Percentiles rank a stretch among this genome's conserved stretches.
Conservation (phyloP, 1,140 invertebrate genomes). For the Elymnias hypermnestra region DNA sequence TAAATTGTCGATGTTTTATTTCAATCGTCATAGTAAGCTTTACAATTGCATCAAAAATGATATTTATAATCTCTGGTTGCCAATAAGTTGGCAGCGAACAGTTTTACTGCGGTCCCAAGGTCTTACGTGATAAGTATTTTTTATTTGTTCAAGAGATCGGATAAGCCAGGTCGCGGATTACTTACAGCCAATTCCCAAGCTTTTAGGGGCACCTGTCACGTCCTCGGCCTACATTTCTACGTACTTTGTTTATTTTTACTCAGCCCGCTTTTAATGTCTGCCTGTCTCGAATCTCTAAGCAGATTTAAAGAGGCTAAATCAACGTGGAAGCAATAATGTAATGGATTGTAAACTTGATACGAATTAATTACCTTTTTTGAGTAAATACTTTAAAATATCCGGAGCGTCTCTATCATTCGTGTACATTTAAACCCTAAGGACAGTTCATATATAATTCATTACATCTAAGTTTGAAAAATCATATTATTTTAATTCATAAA, state of each 20-base stretch:
- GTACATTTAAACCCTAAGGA: too few species aligned
- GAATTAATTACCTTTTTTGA: background rate
- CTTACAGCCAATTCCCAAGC: conserved; percentile 29
- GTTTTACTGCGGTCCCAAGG: conserved; percentile 18
- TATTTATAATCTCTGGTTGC: too few species aligned
- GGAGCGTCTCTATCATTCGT: too few species aligned
- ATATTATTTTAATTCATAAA: too few species aligned
- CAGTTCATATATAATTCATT: too few species aligned
- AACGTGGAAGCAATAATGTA: background rate
- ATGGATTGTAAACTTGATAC: background rate
- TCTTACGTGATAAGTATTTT: conserved; percentile 47
- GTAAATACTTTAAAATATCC: too few species aligned
- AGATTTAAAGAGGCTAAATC: conserved; percentile 4
- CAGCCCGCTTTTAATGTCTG: conserved; percentile 17
- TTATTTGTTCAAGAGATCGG: conserved; percentile 38
- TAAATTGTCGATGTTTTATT: too few species aligned
- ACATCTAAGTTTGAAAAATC: too few species aligned
- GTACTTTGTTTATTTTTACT: conserved; percentile 26
- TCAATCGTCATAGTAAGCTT: too few species aligned
- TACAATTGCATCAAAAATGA: too few species aligned
- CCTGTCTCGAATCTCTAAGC: conserved; percentile 2
- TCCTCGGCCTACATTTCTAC: conserved; percentile 27
- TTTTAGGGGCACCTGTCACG: conserved; percentile 38
- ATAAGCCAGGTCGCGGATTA: conserved; percentile 29
- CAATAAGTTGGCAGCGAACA: too few species aligned